A percentile compares a stretch with the other conserved stretches of the same genome.
phyloP scores from a whole-genome alignment of 2,113 vertebrate species.

The Acanthochromis polyacanthus region DNA sequence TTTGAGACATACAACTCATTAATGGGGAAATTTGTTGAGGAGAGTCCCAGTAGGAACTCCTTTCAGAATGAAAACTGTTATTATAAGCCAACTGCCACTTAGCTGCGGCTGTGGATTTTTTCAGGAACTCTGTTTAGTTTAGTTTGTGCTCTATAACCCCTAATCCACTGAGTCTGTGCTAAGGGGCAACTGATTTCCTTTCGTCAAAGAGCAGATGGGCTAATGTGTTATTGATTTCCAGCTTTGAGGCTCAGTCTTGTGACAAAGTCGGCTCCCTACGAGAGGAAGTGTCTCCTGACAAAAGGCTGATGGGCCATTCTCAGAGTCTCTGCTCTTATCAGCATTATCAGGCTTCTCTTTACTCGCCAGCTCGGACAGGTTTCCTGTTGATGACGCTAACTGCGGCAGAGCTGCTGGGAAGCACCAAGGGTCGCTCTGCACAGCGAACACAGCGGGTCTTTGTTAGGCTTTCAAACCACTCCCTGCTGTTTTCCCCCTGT shows the following conservation, averaged over 20 bases:
- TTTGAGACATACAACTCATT: conserved; percentile 15
- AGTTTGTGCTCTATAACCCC: conserved; percentile 22
- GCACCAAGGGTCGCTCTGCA: conserved; percentile 44
- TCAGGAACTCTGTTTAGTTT: conserved; percentile 34
- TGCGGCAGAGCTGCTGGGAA: conserved; percentile 46
- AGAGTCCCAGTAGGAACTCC: conserved; percentile 26
- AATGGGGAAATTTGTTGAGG: conserved; percentile 9
- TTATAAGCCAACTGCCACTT: conserved; percentile 60
- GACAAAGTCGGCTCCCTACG: conserved; percentile 31
- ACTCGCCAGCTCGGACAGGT: conserved; percentile 49
- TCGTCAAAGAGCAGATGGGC: conserved; percentile 5
- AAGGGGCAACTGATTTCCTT: background rate
- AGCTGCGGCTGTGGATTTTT: conserved; percentile 52
- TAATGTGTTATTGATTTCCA: conserved; percentile 5
- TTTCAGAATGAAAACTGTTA: conserved; percentile 52
- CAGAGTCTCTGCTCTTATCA: conserved; percentile 61
- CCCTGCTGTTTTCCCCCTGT: conserved; percentile 33
- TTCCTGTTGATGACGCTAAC: conserved; percentile 63
- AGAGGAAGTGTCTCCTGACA: conserved; percentile 54
- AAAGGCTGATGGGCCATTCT: conserved; percentile 33
- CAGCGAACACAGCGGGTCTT: conserved; percentile 58
- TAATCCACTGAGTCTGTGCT: conserved; percentile 23
- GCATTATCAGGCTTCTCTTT: conserved; percentile 45
- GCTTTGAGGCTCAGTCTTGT: conserved; percentile 13
- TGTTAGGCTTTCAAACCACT: conserved; percentile 43